Base-by-base conservation (phyloP, 2,888 invertebrate genomes). In the Machimus rusticus region DNA sequence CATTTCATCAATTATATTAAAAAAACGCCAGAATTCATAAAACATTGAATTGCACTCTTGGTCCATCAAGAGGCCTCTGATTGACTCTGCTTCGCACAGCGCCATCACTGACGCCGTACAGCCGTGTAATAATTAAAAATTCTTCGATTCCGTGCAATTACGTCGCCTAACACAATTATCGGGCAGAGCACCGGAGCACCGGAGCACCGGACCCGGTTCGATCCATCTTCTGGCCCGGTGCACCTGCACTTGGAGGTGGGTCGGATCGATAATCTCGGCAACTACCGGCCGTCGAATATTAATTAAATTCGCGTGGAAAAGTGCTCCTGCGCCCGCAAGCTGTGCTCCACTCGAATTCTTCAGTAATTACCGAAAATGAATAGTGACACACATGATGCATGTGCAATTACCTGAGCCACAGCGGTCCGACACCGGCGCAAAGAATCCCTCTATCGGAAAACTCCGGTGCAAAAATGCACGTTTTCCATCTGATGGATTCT, bases 371-470 rank as follows among this genome's bases (percentile, higher is more conserved):
- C 46, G 46, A 57, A 85, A 85, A 85, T 85, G 74, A 74, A 74
- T 85, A 74, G 85, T 74, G 85, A 85, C 85, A 85, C 85, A 85
- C 85, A 74, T 85, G 85, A 85, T 85, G 74, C 85, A 85, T 85
- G 85, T 85, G 85, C 85, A 85, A 85, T 85, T 85, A 74, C 34
- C 74, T 85, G 28, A 28, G 74, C 43, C 74, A 51, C 74, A 43
- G 9, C 14, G 74, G 46, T 16, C 12, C 43, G 12, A 43, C 39
- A 74, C 55, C 34, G 39, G 46, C 14, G 37, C 43, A 74, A 74
- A 39, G 74, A 85, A 74, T 85, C 74, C 79, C 37, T n/a, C 57
- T 57, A 66, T 82, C 31, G 31, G 51, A 16, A 43, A 74, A 74
- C 43, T 39, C 74, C 85, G n/a, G 55, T 16, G 39, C 74, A 85